Base-by-base conservation (phyloP, 2,888 invertebrate species). In the Globia sparganii region DNA sequence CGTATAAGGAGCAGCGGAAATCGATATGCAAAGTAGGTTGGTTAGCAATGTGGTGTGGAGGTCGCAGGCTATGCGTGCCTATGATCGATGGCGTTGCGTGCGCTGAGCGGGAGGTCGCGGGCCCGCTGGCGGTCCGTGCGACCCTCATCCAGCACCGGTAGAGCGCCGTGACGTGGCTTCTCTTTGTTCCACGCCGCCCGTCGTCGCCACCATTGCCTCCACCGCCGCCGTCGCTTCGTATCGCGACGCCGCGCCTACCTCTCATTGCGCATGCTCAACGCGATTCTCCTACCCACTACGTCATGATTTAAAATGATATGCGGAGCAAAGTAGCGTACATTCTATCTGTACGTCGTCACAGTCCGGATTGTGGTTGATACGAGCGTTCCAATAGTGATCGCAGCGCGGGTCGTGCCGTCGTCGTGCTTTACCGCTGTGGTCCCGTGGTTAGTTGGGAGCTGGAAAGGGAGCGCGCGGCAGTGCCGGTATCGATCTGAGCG, bases 401-500 rank as follows among this genome's bases (percentile, higher is more conserved):
- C 82, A 84, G 86, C 88, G 86, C 86, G 81, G 84, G 85, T 85
- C 89, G 89, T 86, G 85, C 87, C 80, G 80, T 81, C 80, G 81
- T 56, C 76, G 85, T 79, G 87, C 87, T 85, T 90, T 88, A 86
- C 77, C 75, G 75, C 58, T 78, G 81, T 81, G 85, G 88, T 85
- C 86, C 85, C 84, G 90, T 89, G 85, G 91, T 91, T 90, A 90
- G 91, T 93, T 87, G 90, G 91, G 91, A 91, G 92, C 92, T 94
- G 91, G 90, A 91, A 92, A 93, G 92, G 92, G 93, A 95, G 91
- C 94, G 94, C 94, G 94, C 95, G 93, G 92, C 90, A 92, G 92
- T 90, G 87, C 87, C 92, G 91, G 93, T 96, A 96, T 96, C 95
- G 96, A 96, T 96, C 95, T 94, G 93, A 93, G 90, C 92, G 91